Conservation (phyloP, 1,140 invertebrate species). For the Contarinia nasturtii region DNA sequence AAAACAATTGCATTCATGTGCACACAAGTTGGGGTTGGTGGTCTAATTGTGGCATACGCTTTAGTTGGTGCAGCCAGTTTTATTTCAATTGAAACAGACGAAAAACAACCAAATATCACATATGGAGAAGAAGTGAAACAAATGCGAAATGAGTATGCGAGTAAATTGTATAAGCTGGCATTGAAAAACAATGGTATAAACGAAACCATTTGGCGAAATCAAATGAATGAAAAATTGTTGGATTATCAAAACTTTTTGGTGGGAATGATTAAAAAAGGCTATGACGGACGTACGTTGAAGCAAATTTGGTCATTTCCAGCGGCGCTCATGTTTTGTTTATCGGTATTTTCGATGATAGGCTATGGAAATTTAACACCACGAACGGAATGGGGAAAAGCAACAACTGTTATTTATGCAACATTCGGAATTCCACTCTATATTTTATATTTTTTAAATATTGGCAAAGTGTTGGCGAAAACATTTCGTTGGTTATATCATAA, state of each 20-base stretch:
- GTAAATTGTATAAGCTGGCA: conserved; percentile 54
- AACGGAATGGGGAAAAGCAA: conserved; percentile 76
- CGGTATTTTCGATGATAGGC: conserved; percentile 83
- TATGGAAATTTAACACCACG: conserved; percentile 88
- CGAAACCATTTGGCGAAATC: conserved; percentile 42
- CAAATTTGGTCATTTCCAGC: conserved; percentile 71
- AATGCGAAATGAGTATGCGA: conserved; percentile 32
- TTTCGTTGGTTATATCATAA: conserved; percentile 65
- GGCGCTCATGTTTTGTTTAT: conserved; percentile 69
- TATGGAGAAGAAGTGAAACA: conserved; percentile 29
- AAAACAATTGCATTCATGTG: conserved; percentile 81
- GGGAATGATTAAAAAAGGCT: conserved; percentile 49
- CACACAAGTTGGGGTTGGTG: conserved; percentile 86
- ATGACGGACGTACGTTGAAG: conserved; percentile 46
- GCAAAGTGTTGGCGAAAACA: conserved; percentile 55
- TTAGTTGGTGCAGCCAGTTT: conserved; percentile 88
- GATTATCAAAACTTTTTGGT: conserved; percentile 55
- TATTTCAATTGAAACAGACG: conserved; percentile 59
- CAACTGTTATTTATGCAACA: conserved; percentile 84
- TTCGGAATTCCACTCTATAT: conserved; percentile 88
- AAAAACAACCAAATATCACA: conserved; percentile 39
- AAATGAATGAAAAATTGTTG: conserved; percentile 42
- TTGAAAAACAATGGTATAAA: conserved; percentile 42
- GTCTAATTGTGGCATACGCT: conserved; percentile 84
- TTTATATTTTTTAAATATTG: conserved; percentile 78